Evolutionary conservation across 2,888 invertebrate genomes (phyloP).

Genomic region (Sphaerophoria rueppellii): DNA sequence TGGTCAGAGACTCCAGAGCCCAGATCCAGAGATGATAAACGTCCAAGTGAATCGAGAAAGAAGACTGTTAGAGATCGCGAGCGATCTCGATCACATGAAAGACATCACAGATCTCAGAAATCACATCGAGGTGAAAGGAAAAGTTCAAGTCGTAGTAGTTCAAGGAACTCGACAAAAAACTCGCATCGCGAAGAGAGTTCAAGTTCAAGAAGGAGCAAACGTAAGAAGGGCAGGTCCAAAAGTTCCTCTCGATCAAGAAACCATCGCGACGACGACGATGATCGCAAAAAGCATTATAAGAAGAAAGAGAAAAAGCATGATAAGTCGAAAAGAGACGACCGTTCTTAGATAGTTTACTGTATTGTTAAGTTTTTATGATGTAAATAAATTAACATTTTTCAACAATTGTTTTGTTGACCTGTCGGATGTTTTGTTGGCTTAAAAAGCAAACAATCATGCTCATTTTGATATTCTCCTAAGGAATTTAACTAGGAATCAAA

Average conservation of each 20-base stretch:
- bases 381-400: too few relatives aligned
- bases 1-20: constrained; percentile 90
- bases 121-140: background rate
- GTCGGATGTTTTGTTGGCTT: too few relatives aligned
- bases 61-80: background rate
- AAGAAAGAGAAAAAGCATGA: background rate
- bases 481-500: too few relatives aligned
- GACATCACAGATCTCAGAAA: background rate
- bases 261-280: background rate
- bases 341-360: background rate
- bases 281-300: constrained; percentile 17
- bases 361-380: too few relatives aligned
- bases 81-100: constrained; percentile 14
- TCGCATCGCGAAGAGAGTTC: background rate
- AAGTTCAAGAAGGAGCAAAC: background rate
- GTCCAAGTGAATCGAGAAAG: background rate
- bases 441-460: too few relatives aligned
- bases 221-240: background rate
- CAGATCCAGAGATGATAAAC: background rate
- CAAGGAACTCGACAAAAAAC: background rate
- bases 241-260: background rate
- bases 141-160: constrained; percentile 11
- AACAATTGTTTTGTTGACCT: too few relatives aligned
- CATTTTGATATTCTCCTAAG: too few relatives aligned
- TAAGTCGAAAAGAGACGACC: constrained; percentile 38